phyloP scores from a whole-genome alignment of 2,888 invertebrate genomes.

The Cheilosia urbana region DNA sequence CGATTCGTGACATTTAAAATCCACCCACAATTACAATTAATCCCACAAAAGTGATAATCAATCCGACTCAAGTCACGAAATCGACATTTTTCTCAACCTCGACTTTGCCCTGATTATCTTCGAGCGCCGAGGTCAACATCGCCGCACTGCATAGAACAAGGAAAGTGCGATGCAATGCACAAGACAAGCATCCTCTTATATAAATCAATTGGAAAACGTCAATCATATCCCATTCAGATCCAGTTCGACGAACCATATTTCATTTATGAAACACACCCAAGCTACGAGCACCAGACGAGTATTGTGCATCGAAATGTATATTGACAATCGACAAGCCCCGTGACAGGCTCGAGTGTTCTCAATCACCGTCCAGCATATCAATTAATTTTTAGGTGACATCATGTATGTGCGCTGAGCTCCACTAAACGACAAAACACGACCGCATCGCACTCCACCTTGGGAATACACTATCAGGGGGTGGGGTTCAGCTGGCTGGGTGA shows the following conservation, averaged over 20 bases:
- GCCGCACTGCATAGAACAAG: neutral
- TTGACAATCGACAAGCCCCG: constrained; percentile 28
- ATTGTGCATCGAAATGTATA: constrained; percentile 36
- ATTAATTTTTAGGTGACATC: constrained; percentile 71
- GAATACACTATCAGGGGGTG: constrained; percentile 17
- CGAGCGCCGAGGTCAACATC: constrained; percentile 5
- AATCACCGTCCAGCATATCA: constrained; percentile 62
- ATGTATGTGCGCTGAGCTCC: constrained; percentile 40
- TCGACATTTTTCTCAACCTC: neutral
- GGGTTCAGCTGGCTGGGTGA: neutral
- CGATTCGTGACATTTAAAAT: constrained; percentile 9
- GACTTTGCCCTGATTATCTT: neutral
- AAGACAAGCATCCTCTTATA: constrained; percentile 4
- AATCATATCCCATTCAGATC: constrained; percentile 39
- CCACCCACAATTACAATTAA: neutral
- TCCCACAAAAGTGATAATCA: neutral
- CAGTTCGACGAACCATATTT: constrained; percentile 71
- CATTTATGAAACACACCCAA: constrained; percentile 43
- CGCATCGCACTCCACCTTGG: neutral
- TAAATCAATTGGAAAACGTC: constrained; percentile 15
- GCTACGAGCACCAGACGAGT: neutral
- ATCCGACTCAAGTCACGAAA: constrained; percentile 4
- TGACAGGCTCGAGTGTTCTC: constrained; percentile 54
- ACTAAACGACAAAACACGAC: constrained; percentile 58
- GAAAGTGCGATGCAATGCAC: constrained; percentile 26